These are phyloP conservation scores for Sakesphorus luctuosus DNA, from an alignment of 2,113 vertebrate genomes.

Conservation along the genomic window DNA sequence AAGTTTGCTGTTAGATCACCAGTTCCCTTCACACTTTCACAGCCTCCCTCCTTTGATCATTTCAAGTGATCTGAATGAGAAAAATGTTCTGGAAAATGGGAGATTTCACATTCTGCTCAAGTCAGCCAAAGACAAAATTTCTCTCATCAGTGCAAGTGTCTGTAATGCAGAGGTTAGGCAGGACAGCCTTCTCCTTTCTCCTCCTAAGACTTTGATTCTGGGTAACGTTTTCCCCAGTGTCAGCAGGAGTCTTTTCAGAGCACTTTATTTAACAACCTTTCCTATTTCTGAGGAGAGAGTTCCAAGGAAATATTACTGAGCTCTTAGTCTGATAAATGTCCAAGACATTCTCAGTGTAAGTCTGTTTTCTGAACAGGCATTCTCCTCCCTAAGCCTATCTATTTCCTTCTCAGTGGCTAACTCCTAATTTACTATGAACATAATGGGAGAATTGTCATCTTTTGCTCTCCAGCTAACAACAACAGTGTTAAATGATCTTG, in stretches of 20 bases:
- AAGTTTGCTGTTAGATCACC: background rate
- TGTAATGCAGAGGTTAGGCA: background rate
- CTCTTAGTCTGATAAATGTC: background rate
- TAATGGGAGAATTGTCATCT: background rate
- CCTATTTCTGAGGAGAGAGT: background rate
- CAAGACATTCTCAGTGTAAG: background rate
- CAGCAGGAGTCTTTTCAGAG: background rate
- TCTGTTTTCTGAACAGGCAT: background rate
- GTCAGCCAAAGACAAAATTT: background rate
- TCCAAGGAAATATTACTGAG: background rate
- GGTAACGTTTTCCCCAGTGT: background rate
- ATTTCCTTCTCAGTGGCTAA: background rate
- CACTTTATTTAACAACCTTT: background rate
- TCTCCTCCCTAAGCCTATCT: background rate
- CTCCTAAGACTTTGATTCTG: background rate
- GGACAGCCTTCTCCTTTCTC: background rate
- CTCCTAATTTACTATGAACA: background rate
- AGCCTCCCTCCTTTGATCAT: constrained; percentile 2
- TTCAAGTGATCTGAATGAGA: background rate
- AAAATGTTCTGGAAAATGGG: background rate
- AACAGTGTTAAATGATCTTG: background rate
- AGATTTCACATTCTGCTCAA: background rate
- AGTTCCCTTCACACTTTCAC: background rate
- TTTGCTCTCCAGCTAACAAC: background rate
- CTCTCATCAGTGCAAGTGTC: background rate